Conservation (phyloP, 2,888 invertebrate genomes). For the Eupithecia tripunctaria region DNA sequence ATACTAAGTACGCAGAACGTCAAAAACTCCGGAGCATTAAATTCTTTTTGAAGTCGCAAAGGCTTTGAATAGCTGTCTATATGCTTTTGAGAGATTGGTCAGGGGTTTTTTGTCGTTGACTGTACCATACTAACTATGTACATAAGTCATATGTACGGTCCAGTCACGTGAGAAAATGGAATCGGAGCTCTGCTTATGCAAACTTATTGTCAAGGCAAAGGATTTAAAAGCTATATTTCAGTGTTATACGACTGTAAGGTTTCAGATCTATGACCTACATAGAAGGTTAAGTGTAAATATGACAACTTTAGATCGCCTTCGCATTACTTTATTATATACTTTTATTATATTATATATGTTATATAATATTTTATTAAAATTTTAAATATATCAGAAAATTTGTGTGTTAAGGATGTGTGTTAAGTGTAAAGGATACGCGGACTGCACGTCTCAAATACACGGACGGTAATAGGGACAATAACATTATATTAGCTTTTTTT, state of each 20-base stretch:
- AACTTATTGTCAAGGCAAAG: not conserved
- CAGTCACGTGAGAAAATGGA: constrained; percentile 24
- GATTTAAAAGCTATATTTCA: not conserved
- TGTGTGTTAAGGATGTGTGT: too few relatives aligned
- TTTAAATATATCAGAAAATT: too few relatives aligned
- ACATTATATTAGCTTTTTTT: too few relatives aligned
- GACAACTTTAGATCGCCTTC: not conserved
- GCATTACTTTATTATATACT: too few relatives aligned
- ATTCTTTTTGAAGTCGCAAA: not conserved
- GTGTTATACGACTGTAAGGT: not conserved
- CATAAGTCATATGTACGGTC: not conserved
- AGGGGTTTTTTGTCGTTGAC: not conserved
- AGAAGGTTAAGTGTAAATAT: not conserved
- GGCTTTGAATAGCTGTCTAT: not conserved
- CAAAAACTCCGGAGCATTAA: not conserved
- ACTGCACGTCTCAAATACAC: too few relatives aligned
- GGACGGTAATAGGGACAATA: too few relatives aligned
- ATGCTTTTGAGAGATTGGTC: not conserved
- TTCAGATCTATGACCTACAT: not conserved
- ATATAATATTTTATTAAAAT: too few relatives aligned
- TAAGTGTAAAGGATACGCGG: too few relatives aligned
- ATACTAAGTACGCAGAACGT: not conserved
- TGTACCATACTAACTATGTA: not conserved
- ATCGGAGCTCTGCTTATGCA: not conserved
- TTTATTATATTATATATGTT: too few relatives aligned